These are phyloP conservation scores for Rotaria socialis DNA, from an alignment of 2,888 invertebrate species.

Conservation along the genomic window DNA sequence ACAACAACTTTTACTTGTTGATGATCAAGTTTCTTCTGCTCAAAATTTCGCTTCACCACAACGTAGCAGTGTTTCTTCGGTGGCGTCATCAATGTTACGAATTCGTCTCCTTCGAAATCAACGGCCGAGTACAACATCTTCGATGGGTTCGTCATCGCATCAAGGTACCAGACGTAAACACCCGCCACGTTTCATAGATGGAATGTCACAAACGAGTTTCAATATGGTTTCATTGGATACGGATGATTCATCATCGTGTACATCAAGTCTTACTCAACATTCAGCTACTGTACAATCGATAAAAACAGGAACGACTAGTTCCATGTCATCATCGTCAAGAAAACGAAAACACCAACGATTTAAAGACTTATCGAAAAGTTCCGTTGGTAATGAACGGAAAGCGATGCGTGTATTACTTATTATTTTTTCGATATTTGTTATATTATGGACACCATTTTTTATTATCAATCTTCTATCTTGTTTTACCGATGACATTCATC, in stretches of 20 bases:
- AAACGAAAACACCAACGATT: neutral
- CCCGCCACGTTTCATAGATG: neutral
- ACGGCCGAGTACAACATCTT: neutral
- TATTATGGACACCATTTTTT: constrained; percentile 58
- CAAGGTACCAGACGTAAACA: neutral
- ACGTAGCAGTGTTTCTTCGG: neutral
- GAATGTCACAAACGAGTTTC: neutral
- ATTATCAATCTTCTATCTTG: constrained; percentile 50
- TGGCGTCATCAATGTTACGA: neutral
- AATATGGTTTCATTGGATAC: constrained; percentile 37
- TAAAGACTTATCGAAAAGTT: neutral
- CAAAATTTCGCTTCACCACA: neutral
- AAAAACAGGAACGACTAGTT: neutral
- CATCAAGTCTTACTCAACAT: constrained; percentile 1
- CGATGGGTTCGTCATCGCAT: neutral
- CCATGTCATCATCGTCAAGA: neutral
- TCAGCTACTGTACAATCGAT: neutral
- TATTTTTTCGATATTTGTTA: constrained; percentile 57
- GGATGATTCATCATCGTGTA: neutral
- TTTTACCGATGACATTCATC: neutral
- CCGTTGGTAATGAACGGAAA: constrained; percentile 54
- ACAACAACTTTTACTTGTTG: neutral
- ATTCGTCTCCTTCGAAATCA: neutral
- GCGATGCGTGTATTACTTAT: constrained; percentile 58
- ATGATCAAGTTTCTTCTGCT: neutral